These are phyloP conservation scores for Brachionus paranguensis DNA, from an alignment of 1,140 invertebrate genomes.

Conservation along the genomic window DNA sequence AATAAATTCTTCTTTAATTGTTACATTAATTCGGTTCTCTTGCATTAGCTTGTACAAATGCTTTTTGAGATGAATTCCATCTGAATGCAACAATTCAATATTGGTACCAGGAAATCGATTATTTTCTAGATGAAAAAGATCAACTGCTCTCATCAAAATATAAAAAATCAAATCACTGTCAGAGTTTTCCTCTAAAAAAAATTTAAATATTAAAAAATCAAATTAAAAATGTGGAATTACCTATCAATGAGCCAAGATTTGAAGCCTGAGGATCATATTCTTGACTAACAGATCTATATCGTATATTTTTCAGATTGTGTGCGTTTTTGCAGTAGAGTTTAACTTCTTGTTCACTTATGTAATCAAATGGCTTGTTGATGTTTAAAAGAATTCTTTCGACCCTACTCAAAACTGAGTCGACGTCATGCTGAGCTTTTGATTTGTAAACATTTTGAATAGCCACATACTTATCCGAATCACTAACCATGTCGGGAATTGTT, in stretches of 20 bases:
- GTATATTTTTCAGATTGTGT: slow-evolving; percentile 68
- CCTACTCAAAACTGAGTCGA: slow-evolving; percentile 70
- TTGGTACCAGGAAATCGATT: slow-evolving; percentile 82
- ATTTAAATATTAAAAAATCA: not conserved
- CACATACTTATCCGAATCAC: slow-evolving; percentile 85
- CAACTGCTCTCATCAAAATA: slow-evolving; percentile 78
- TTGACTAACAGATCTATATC: slow-evolving; percentile 71
- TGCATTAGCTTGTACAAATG: slow-evolving; percentile 68
- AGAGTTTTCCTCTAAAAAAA: slow-evolving; percentile 44
- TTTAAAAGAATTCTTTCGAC: slow-evolving; percentile 70
- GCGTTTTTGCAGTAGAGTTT: slow-evolving; percentile 63
- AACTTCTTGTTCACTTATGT: slow-evolving; percentile 18
- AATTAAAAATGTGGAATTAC: not conserved
- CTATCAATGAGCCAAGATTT: slow-evolving; percentile 50
- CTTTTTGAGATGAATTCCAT: slow-evolving; percentile 77
- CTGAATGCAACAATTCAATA: slow-evolving; percentile 76
- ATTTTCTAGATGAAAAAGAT: slow-evolving; percentile 79
- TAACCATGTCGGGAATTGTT: slow-evolving; percentile 93
- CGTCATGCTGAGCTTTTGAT: slow-evolving; percentile 73
- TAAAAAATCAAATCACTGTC: slow-evolving; percentile 66
- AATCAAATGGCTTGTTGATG: slow-evolving; percentile 42
- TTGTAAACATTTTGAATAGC: slow-evolving; percentile 78
- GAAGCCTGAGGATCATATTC: slow-evolving; percentile 64
- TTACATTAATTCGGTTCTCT: slow-evolving; percentile 70
- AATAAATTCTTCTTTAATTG: slow-evolving; percentile 82